Percentiles rank a stretch among this genome's conserved stretches.
phyloP scores from a whole-genome alignment of 2,888 invertebrate genomes.

The Augochlorella aurata region DNA sequence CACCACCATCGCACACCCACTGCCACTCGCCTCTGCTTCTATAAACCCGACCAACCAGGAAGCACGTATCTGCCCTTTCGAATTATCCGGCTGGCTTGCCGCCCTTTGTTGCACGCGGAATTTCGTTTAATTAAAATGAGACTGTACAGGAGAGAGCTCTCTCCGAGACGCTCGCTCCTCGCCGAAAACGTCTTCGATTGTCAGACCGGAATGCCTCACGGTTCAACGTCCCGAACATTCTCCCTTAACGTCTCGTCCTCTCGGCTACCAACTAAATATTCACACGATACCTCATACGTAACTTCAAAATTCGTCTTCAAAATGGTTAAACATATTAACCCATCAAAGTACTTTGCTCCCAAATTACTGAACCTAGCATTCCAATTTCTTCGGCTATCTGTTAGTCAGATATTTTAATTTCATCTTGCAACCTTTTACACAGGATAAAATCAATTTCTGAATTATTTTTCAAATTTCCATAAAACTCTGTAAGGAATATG shows the following conservation, averaged over 20 bases:
- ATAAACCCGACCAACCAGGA: slow-evolving; percentile 70
- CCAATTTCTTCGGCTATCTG: no score
- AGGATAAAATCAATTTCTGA: no score
- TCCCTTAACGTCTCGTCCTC: slow-evolving; percentile 8
- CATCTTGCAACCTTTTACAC: no score
- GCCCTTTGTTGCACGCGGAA: slow-evolving; percentile 71
- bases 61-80: slow-evolving; percentile 72
- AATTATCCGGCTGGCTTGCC: slow-evolving; percentile 70
- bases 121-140: slow-evolving; percentile 73
- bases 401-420: no score
- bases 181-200: slow-evolving; percentile 44
- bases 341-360: no score
- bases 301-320: no score
- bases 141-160: slow-evolving; percentile 52
- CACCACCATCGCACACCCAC: slow-evolving; percentile 53
- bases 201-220: slow-evolving; percentile 16
- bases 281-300: background rate
- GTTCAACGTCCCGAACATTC: slow-evolving; percentile 24
- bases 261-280: background rate
- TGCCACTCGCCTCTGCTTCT: slow-evolving; percentile 60
- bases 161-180: slow-evolving; percentile 14
- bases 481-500: no score
- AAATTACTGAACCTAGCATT: no score
- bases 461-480: no score
- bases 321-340: no score